Evolutionary conservation across 1,140 invertebrate genomes (phyloP), one percentile per base, ranked within the genome.

Genomic region (Gryon sp.): DNA sequence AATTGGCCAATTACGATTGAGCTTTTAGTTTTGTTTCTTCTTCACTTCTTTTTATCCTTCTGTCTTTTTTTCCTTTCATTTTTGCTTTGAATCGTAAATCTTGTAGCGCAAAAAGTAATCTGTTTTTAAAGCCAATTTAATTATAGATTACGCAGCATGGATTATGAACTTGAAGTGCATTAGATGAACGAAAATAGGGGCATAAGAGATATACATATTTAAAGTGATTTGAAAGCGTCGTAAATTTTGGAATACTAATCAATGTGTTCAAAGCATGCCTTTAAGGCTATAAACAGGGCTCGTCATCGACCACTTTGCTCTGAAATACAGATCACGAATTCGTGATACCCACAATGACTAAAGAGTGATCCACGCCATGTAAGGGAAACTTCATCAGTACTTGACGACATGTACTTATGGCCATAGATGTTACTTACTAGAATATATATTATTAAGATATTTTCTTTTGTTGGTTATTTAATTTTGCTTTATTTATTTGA

Each of bases 271-370:
- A 46, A 60, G 52, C 45, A 43, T 70, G n/a, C n/a, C n/a, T 77
- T 72, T 60, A 70, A 70, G 28, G 15, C 73, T 53, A 65, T 66
- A 76, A 76, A 66, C 48, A 66, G 78, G 38, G 74, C 34, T 79
- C 73, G 75, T 80, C 69, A 74, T 74, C 63, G 78, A 43, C 66
- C 79, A 70, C 73, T 79, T 79, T 76, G 80, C 78, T 78, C 72
- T 69, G 69, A 81, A 79, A 81, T 72, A 79, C 76, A 79, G 79
- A 77, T 79, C 79, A 73, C 70, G 73, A 79, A 74, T 60, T 78
- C 70, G 78, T 70, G 76, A 80, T 78, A 76, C 60, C 62, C 72
- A 62, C 62, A 66, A 66, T 69, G 74, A 65, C 68, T 77, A 77
- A 77, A 66, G 73, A 79, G 65, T 68, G 69, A 53, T 63, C 60